Conservation (phyloP, 2,888 invertebrate species). For the Ecdyonurus torrentis region DNA sequence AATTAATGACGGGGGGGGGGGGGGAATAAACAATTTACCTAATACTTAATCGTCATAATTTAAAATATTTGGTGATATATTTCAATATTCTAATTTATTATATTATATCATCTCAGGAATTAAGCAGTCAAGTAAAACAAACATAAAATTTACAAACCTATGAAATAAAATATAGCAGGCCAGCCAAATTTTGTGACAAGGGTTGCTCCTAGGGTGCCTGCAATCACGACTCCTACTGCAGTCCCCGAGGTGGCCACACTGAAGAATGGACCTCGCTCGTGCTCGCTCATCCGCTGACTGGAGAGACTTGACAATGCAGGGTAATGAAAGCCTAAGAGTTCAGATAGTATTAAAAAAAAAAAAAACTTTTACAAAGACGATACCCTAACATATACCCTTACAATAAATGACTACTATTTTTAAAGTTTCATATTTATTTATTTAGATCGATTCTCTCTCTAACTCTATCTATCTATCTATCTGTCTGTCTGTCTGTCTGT, state of each 20-base stretch:
- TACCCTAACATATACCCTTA: neutral
- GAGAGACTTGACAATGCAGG: conserved; percentile 52
- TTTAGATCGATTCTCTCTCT: too few species aligned
- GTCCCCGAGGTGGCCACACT: conserved; percentile 45
- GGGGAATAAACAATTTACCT: too few species aligned
- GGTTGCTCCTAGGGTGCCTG: conserved; percentile 47
- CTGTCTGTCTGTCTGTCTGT: too few species aligned
- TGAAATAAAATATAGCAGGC: conserved; percentile 35
- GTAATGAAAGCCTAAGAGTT: conserved; percentile 38
- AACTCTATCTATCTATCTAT: too few species aligned
- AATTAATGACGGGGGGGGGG: too few species aligned
- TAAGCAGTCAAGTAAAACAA: too few species aligned
- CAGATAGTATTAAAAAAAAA: neutral
- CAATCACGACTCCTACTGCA: conserved; percentile 42
- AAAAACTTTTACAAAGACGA: neutral
- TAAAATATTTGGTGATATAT: too few species aligned
- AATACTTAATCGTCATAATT: too few species aligned
- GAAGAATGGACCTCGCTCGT: conserved; percentile 47
- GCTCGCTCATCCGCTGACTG: conserved; percentile 41
- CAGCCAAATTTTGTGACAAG: conserved; percentile 45
- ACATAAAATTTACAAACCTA: too few species aligned
- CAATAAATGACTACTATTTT: neutral
- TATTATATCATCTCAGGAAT: too few species aligned
- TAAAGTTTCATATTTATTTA: too few species aligned
- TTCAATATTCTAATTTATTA: too few species aligned